These are phyloP conservation scores for Motacilla alba DNA, from an alignment of 2,113 vertebrate genomes.

Conservation along the genomic window DNA sequence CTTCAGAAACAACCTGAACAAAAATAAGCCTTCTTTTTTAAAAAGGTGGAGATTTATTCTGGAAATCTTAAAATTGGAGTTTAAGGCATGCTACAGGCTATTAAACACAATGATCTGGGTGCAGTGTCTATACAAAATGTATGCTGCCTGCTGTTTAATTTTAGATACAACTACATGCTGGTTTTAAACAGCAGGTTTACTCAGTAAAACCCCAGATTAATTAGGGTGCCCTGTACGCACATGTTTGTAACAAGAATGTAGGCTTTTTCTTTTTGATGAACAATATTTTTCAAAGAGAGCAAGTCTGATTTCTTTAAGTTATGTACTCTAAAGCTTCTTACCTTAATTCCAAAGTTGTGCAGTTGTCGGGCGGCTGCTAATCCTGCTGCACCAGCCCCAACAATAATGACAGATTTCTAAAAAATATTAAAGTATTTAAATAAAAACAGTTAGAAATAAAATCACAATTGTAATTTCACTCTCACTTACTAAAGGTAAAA, in stretches of 20 bases:
- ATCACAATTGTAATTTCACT: background rate
- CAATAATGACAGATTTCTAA: slow-evolving; percentile 87
- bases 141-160: background rate
- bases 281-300: background rate
- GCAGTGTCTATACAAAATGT: background rate
- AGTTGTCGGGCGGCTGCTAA: slow-evolving; percentile 92
- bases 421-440: background rate
- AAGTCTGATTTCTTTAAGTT: background rate
- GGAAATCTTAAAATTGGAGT: background rate
- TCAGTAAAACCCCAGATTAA: background rate
- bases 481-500: background rate
- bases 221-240: background rate
- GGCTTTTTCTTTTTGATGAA: background rate
- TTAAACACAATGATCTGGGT: background rate
- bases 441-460: background rate
- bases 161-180: background rate
- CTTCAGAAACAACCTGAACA: background rate
- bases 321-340: slow-evolving; percentile 47
- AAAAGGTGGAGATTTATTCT: background rate
- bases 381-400: slow-evolving; percentile 92
- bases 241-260: background rate
- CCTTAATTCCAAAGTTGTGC: slow-evolving; percentile 94
- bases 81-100: background rate
- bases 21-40: background rate
- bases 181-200: background rate